Conservation (phyloP, 2,797 vertebrate species). For the Tinamus major region DNA sequence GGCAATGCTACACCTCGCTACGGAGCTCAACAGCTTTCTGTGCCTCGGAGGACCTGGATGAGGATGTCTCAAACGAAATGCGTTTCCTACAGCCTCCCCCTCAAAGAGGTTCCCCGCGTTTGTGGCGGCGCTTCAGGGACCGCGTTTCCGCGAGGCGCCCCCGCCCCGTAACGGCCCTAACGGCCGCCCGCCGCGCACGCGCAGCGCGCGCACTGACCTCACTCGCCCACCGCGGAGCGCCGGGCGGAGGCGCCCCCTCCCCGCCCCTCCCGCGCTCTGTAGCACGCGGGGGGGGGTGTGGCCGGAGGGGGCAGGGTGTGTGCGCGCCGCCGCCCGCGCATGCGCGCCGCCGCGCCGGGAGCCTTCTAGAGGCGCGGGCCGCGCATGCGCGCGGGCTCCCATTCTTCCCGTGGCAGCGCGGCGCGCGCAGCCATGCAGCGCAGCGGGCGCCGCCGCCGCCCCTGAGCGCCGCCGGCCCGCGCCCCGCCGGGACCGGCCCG, state of each 20-base stretch:
- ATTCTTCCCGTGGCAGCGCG: slow-evolving; percentile 61
- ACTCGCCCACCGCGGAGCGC: background rate
- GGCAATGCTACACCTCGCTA: rapidly evolving
- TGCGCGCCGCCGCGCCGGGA: background rate
- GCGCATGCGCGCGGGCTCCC: slow-evolving; percentile 40
- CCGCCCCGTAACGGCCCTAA: no score
- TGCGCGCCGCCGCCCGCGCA: background rate
- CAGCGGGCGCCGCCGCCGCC: slow-evolving; percentile 17
- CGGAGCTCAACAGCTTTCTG: background rate
- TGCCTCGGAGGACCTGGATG: rapidly evolving
- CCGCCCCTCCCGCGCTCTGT: background rate
- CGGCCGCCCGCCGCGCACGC: background rate
- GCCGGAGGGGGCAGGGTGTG: rapidly evolving
- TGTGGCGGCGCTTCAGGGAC: no score
- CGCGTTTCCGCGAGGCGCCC: no score
- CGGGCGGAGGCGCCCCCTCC: background rate
- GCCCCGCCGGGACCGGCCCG: background rate
- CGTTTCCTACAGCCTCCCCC: background rate
- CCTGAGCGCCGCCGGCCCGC: background rate
- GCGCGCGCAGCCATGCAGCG: slow-evolving; percentile 55
- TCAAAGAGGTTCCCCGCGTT: no score
- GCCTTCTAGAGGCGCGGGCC: background rate
- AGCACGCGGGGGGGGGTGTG: rapidly evolving
- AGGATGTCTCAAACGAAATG: rapidly evolving
- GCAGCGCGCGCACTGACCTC: slow-evolving; percentile 8